Percentiles rank a stretch among this genome's conserved stretches.
phyloP scores from a whole-genome alignment of 2,797 vertebrate species.

The Nannoperca obscura region DNA sequence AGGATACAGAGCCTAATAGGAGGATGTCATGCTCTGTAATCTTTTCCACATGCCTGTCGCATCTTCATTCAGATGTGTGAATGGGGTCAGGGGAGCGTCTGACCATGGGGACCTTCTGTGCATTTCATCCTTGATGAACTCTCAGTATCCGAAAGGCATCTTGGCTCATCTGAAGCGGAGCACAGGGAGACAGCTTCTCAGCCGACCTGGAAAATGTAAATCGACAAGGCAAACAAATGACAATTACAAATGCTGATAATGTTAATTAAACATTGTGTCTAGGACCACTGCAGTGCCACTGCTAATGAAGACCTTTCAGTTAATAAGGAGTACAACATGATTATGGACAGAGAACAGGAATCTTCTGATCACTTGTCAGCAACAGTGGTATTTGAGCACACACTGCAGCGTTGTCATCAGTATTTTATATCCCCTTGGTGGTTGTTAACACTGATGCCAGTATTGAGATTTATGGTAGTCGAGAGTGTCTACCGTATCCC shows the following conservation, averaged over 20 bases:
- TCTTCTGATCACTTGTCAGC: slow-evolving; percentile 67
- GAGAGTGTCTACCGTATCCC: slow-evolving; percentile 58
- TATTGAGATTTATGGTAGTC: slow-evolving; percentile 72
- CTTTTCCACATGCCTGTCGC: slow-evolving; percentile 69
- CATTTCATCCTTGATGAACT: slow-evolving; percentile 61
- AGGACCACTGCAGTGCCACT: slow-evolving; percentile 57
- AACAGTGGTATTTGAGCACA: slow-evolving; percentile 47
- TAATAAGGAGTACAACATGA: slow-evolving; percentile 79
- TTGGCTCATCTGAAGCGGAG: slow-evolving; percentile 36
- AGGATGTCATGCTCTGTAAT: slow-evolving; percentile 58
- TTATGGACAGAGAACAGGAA: slow-evolving; percentile 64
- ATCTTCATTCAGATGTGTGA: slow-evolving; percentile 67
- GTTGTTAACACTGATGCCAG: slow-evolving; percentile 70
- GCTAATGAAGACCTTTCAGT: slow-evolving; percentile 81
- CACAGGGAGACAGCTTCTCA: slow-evolving; percentile 48
- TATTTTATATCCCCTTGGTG: slow-evolving; percentile 66
- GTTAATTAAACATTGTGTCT: slow-evolving; percentile 79
- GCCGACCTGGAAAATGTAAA: slow-evolving; percentile 76
- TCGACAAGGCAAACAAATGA: slow-evolving; percentile 81
- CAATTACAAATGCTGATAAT: slow-evolving; percentile 78
- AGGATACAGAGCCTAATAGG: slow-evolving; percentile 47
- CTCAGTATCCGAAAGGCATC: slow-evolving; percentile 59
- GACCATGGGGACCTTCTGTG: slow-evolving; percentile 40
- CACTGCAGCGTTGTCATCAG: slow-evolving; percentile 54
- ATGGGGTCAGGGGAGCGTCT: slow-evolving; percentile 50